These are phyloP conservation scores for Eudasyphora cyanicolor DNA, from an alignment of 2,888 invertebrate genomes.

Conservation along the genomic window DNA sequence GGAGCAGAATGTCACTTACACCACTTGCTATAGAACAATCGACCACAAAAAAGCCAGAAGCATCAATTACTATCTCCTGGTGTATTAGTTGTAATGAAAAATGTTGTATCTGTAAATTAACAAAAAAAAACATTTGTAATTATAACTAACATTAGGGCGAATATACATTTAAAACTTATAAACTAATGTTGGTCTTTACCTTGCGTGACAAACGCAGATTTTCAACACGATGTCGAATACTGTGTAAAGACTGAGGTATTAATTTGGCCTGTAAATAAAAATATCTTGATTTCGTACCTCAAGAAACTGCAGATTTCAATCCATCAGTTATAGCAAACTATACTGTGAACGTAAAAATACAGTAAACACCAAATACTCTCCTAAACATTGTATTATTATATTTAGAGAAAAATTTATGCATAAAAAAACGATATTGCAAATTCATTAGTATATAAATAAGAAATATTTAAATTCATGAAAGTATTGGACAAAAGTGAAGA, in stretches of 20 bases:
- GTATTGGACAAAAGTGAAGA: too few species aligned
- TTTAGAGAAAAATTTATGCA: not conserved
- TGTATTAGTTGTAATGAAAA: conserved; percentile 70
- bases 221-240: conserved; percentile 64
- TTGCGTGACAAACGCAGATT: conserved; percentile 66
- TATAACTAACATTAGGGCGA: conserved; percentile 1
- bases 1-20: conserved; percentile 56
- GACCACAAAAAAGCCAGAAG: conserved; percentile 64
- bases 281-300: too few species aligned
- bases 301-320: too few species aligned
- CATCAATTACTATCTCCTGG: conserved; percentile 69
- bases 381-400: not conserved
- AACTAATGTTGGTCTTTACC: conserved; percentile 60
- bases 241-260: conserved; percentile 65
- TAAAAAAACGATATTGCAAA: not conserved
- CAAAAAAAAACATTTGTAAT: not conserved
- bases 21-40: conserved; percentile 66
- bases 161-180: too few species aligned
- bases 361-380: not conserved
- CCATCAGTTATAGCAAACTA: too few species aligned
- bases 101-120: conserved; percentile 68
- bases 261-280: conserved; percentile 57
- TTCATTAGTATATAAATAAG: too few species aligned
- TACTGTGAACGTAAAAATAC: not conserved
- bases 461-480: too few species aligned